Base-by-base conservation (phyloP, 2,113 vertebrate genomes). In the Nesoenas mayeri region DNA sequence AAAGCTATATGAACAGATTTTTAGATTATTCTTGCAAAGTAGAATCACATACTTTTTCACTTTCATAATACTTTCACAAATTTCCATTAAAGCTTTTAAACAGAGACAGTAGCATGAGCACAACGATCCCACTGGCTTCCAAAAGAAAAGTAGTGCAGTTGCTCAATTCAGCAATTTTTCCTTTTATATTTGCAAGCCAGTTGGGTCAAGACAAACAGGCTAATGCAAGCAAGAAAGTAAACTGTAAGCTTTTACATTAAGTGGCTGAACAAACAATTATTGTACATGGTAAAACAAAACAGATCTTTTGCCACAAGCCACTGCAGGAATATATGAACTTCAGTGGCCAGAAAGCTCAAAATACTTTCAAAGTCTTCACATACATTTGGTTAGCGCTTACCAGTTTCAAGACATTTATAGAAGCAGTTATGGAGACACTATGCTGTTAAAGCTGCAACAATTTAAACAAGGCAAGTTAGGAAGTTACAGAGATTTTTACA, bases 21-120 rank as follows among this genome's bases (percentile, higher is more conserved):
- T 96, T 85, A 95, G 79, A 91, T 97, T 96, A 95, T 93, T 97
- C 89, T 98, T 98, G 97, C 97, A 98, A 98, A 98, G 97, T 98
- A 98, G 97, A 97, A 97, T 97, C 97, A 89, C 34, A 1, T 54
- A 85, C 42, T 25, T 69, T 66, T 80, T 74, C 47, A 75, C 93
- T 96, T 95, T 48, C 75, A 15, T 95, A 97, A 96, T 89, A 94
- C 95, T 97, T 96, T 18, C 89, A 96, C 84, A 90, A 18, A 72
- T 94, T 95, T 95, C 88, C 93, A 83, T 97, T 97, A 98, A 98
- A 98, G 97, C 97, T 96, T 94, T 93, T 95, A n/a, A 85, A 87
- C 47, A 95, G 91, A 97, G 92, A 94, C 94, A 92, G 50, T 15
- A 96, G 91, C 93, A 54, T 91, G 91, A 93, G 88, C 94, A 95